Evolutionary conservation across 2,113 vertebrate species (phyloP), one percentile per base, ranked within the genome.

Genomic region (Lepus americanus): DNA sequence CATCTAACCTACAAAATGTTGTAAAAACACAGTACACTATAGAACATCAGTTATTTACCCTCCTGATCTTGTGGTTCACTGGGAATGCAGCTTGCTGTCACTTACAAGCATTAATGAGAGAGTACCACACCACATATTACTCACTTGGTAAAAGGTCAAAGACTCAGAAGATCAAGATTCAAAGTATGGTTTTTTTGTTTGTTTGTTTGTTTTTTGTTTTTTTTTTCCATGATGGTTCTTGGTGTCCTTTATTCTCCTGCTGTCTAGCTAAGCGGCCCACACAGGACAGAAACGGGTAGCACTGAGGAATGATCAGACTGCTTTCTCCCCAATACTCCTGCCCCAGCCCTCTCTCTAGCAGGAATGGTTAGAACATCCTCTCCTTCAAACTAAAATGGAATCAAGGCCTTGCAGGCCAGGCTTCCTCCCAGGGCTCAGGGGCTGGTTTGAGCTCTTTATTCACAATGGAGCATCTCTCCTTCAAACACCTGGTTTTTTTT

Each of bases 201-300:
- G n/a, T n/a, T n/a, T n/a, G n/a, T n/a, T n/a, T n/a, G n/a, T n/a
- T n/a, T n/a, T n/a, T n/a, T n/a, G n/a, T n/a, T n/a, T n/a, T n/a
- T n/a, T n/a, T n/a, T 97, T 98, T 98, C 96, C 98, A 97, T 97
- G 97, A 98, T 95, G 97, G 98, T 98, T 97, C 98, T 98, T 97
- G 97, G 98, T 98, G 98, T 98, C 98, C 98, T 99, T 98, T 98
- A 98, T 98, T 98, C 98, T 98, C 98, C 98, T 98, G 98, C 98
- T 97, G 98, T 98, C 98, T 98, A 98, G 98, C 98, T 98, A 94
- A 98, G 97, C 97, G 98, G 98, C 98, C 97, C 97, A 98, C 98
- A 98, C 98, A 98, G 98, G 98, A 98, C 98, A 98, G 98, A 98
- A 97, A 98, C 96, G 98, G 98, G 98, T 97, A 98, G 98, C 98